Base-by-base conservation (phyloP, 2,797 vertebrate genomes). In the Acanthornis magna region DNA sequence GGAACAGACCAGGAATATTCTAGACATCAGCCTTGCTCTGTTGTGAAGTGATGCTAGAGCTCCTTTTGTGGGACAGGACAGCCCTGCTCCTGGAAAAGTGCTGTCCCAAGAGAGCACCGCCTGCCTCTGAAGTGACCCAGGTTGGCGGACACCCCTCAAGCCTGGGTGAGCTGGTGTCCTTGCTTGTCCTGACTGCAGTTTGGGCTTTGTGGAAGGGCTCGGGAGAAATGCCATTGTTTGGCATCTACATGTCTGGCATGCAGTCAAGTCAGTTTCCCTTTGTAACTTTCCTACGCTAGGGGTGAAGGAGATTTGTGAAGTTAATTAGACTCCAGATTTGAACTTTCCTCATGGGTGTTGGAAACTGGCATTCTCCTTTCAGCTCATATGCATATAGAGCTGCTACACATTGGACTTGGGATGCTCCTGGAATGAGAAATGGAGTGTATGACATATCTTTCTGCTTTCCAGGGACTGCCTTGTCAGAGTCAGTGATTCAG, bases 391-490 rank as follows among this genome's bases (percentile, higher is more conserved):
- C 61, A 47, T 54, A 16, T 61, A 88, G 38, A 88, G 23, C 87
- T 93, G 57, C 78, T 72, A 29, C 55, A 36, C 7, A 1, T 81
- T 80, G 78, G 66, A 65, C n/a, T 94, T 55, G 11, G 43, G 81
- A 78, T 94, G 89, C 76, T 96, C 65, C 81, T 92, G 95, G 82
- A 92, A 89, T 30, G 54, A 89, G 89, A 91, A 93, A 78, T 2
- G 3, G 76, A 78, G 60, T 10, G 7, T 81, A 32, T 77, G 83
- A 77, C 60, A 34, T 78, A 96, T 70, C 70, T 93, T 76, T 85
- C 62, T 80, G 87, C 85, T 96, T 96, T 97, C 92, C 91, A 95
- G 79, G 89, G 87, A 91, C 82, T 91, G 91, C 91, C 89, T 92
- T 73, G 92, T 95, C 92, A 92, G 91, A 88, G 74, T 67, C 94